Percentiles rank a stretch among this genome's conserved stretches.
These are phyloP conservation scores for Parnassius apollo DNA, from an alignment of 2,888 invertebrate genomes.

Conservation along the genomic window DNA sequence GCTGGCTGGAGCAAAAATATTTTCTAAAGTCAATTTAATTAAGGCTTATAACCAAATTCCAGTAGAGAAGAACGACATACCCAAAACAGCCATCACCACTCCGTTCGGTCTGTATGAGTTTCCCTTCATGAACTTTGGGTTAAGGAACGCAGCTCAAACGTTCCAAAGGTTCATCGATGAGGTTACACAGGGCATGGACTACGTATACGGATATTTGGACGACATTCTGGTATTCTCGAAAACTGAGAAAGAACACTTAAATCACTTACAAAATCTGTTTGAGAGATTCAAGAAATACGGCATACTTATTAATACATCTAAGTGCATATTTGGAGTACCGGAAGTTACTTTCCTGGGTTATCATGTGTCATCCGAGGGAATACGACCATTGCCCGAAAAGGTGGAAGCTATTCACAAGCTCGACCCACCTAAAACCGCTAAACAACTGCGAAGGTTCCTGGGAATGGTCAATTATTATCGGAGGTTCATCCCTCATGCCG, in stretches of 20 bases:
- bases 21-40: slow-evolving; percentile 42
- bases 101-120: too few species aligned
- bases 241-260: slow-evolving; percentile 46
- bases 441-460: not conserved
- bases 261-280: slow-evolving; percentile 35
- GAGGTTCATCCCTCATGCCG: too few species aligned
- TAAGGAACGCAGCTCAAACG: slow-evolving; percentile 31
- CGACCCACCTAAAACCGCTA: not conserved
- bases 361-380: too few species aligned
- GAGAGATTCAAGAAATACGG: not conserved
- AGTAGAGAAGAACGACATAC: slow-evolving; percentile 22
- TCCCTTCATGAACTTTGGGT: too few species aligned
- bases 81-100: too few species aligned
- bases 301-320: not conserved
- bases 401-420: not conserved
- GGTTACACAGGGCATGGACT: slow-evolving; percentile 5
- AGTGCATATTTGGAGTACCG: too few species aligned
- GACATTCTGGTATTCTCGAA: slow-evolving; percentile 15
- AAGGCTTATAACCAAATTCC: slow-evolving; percentile 38
- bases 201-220: slow-evolving; percentile 19
- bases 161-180: slow-evolving; percentile 26
- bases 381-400: not conserved
- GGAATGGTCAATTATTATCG: not conserved
- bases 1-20: slow-evolving; percentile 29
- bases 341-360: too few species aligned